Evolutionary conservation across 37 sponge, comb jelly and placozoan species (phyloP), one percentile per base, ranked within the genome.

Genomic region (Crambe crambe): DNA sequence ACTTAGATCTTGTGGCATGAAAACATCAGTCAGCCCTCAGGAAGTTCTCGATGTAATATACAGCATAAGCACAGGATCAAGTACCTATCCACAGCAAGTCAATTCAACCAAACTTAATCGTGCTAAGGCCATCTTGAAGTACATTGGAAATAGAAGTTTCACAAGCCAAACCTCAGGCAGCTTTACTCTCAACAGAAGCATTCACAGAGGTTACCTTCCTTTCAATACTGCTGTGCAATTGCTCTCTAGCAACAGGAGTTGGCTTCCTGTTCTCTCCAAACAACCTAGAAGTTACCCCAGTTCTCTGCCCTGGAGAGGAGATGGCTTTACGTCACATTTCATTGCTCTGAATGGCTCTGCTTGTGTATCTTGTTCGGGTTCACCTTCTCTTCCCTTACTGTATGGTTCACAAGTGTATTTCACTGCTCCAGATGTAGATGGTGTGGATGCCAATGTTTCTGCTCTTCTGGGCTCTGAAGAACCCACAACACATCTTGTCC

Each of bases 281-380:
- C 68, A 41, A 21, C 86, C 86, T 18, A 35, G 10, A 35, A 27
- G 42, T 31, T 86, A 86, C 35, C 80, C 86, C 10, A 1, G 26
- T 9, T 51, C 68, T 21, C 41, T 86, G 56, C 20, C 27, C 1
- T 86, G 86, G 86, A 79, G 64, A 66, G 86, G 86, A 25, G 1
- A 10, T 2, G 57, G 29, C 56, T 57, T 23, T 56, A 56, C n/a
- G 0, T 82, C 73, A 21, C 73, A 82, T 29, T 73, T 82, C 17
- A 21, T n/a, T n/a, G n/a, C n/a, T n/a, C n/a, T n/a, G n/a, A n/a
- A n/a, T n/a, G n/a, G n/a, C n/a, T n/a, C n/a, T n/a, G n/a, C n/a
- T n/a, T n/a, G n/a, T n/a, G n/a, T 54, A 18, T 18, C 56, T 18
- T 21, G 12, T 54, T 21, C 18, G 18, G 12, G 12, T 12, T 18